Percentiles rank a stretch among this genome's conserved stretches.
phyloP scores from a whole-genome alignment of 2,797 vertebrate genomes.

The Stomatorhinus walkeri region DNA sequence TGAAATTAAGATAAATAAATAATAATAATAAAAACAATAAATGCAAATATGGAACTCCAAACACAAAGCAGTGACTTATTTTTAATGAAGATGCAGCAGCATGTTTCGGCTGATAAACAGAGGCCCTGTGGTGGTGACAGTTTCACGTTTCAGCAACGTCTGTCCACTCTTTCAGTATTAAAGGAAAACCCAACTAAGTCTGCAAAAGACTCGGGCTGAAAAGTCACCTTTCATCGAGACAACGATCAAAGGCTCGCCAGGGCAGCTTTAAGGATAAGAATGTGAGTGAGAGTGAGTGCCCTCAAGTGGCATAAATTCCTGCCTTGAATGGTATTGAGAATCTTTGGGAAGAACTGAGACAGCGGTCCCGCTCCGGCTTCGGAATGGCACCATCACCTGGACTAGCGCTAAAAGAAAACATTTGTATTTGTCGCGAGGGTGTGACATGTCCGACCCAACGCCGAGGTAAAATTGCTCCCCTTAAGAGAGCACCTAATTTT shows the following conservation, averaged over 20 bases:
- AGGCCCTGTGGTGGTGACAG: not conserved
- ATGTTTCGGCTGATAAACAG: not conserved
- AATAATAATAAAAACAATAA: not conserved
- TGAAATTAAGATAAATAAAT: not conserved
- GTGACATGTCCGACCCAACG: not conserved
- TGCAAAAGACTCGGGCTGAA: not conserved
- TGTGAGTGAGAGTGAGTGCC: not conserved
- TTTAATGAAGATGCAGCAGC: not conserved
- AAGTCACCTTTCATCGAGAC: not conserved
- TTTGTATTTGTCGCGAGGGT: not conserved
- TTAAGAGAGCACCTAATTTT: not conserved
- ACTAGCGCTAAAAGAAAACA: not conserved
- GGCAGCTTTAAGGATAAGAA: not conserved
- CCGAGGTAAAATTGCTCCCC: not conserved
- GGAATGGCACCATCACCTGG: too few species aligned
- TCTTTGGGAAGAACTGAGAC: not conserved
- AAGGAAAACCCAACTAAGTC: not conserved
- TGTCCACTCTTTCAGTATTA: not conserved
- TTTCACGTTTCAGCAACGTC: not conserved
- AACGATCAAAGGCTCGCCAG: not conserved
- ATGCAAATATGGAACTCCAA: not conserved
- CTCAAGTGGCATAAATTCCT: not conserved
- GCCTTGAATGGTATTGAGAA: not conserved
- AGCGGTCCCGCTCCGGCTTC: not conserved
- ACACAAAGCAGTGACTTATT: not conserved